phyloP scores from a whole-genome alignment of 2,797 vertebrate genomes.

The Sebastes alutus region DNA sequence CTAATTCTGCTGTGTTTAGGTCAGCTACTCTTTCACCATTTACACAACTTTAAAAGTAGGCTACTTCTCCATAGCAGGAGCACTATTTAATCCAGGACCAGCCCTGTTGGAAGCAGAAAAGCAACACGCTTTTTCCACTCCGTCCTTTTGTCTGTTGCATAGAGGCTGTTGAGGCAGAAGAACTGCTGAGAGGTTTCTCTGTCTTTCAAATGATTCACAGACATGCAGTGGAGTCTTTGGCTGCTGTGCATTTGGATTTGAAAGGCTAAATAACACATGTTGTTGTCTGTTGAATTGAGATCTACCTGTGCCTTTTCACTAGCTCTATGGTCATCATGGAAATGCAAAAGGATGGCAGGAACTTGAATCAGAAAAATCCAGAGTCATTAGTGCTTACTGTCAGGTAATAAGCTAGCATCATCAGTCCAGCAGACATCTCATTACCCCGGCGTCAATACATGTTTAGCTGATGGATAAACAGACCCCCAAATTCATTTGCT shows the following conservation, averaged over 20 bases:
- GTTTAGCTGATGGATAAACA: slow-evolving; percentile 74
- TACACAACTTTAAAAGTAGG: slow-evolving; percentile 50
- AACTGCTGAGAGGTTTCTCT: slow-evolving; percentile 13
- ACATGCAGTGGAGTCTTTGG: background rate
- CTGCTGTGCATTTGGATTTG: background rate
- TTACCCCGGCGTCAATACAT: slow-evolving; percentile 77
- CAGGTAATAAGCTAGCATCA: slow-evolving; percentile 64
- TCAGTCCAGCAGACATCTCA: slow-evolving; percentile 77
- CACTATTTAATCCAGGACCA: background rate
- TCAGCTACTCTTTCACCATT: slow-evolving; percentile 7
- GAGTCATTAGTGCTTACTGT: slow-evolving; percentile 56
- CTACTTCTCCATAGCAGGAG: background rate
- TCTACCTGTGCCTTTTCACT: background rate
- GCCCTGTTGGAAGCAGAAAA: slow-evolving; percentile 1
- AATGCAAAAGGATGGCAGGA: slow-evolving; percentile 15
- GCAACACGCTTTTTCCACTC: slow-evolving; percentile 35
- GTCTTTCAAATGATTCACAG: slow-evolving; percentile 1
- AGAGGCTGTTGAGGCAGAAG: background rate
- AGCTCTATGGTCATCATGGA: background rate
- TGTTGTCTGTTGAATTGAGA: background rate
- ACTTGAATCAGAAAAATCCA: slow-evolving; percentile 6
- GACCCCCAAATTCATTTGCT: slow-evolving; percentile 49
- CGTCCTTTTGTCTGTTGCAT: slow-evolving; percentile 61
- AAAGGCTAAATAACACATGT: background rate
- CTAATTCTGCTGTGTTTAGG: slow-evolving; percentile 20